Evolutionary conservation across 2,888 invertebrate genomes (phyloP), one percentile per base, ranked within the genome.

Genomic region (Acanthacorydalis orientalis): DNA sequence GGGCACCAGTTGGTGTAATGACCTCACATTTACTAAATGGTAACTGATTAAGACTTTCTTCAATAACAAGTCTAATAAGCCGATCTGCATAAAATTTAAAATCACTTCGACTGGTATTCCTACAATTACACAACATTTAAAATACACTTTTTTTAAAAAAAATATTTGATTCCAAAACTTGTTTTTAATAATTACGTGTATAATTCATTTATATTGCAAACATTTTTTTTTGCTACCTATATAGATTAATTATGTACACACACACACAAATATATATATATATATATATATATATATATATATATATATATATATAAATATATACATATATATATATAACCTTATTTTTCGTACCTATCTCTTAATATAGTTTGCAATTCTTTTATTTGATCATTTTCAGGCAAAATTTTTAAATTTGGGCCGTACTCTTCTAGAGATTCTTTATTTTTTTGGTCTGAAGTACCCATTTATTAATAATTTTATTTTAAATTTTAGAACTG

Each of bases 61-160:
- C 98, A 51, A 98, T 95, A 1, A 98, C 95, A 35, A 98, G 72
- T 3, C 98, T 80, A 59, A 98, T 98, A 65, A 98, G 69, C 53
- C 98, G 81, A 65, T 98, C 98, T 0, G 97, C 97, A 65, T 91
- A 96, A 68, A 98, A 98, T 63, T 97, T 95, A 64, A 98, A 98
- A 67, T 98, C 97, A 69, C 87, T 91, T 55, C 93, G 75, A 2
- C 82, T 72, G 23, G 95, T 96, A 57, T 85, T 87, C 64, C 96
- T 97, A 41, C 12, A 14, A 9, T 1, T 9, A 7, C 8, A 2
- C 3, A 9, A 39, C 8, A 16, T 16, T 11, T 37, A 37, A n/a
- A n/a, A n/a, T n/a, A n/a, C n/a, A n/a, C n/a, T n/a, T n/a, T n/a
- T n/a, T n/a, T n/a, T 10, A 34, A 34, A 34, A 34, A 34, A 34